Conservation (phyloP, 2,113 vertebrate genomes). For the Piaya cayana region DNA sequence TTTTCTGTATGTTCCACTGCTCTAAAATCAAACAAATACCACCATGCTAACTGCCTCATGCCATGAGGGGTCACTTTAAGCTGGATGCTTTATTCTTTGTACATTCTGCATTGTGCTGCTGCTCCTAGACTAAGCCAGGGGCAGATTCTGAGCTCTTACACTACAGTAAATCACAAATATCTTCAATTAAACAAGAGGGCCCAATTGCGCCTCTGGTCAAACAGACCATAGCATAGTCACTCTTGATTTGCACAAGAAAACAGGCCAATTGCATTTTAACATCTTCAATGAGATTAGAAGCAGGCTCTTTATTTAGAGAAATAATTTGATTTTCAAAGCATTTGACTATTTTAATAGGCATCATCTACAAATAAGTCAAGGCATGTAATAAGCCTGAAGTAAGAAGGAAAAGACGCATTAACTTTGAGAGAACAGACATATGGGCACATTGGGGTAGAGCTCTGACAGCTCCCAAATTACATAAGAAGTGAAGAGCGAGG, state of each 20-base stretch:
- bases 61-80: neutral
- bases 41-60: neutral
- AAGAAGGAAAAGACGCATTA: constrained; percentile 10
- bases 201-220: neutral
- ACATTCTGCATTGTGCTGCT: neutral
- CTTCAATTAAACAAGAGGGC: neutral
- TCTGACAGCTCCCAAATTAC: neutral
- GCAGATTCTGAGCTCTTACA: neutral
- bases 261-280: neutral
- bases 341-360: constrained; percentile 44
- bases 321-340: constrained; percentile 19
- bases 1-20: neutral
- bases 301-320: neutral
- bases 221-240: neutral
- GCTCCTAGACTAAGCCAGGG: neutral
- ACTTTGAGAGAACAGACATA: constrained; percentile 7
- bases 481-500: neutral
- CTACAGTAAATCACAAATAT: neutral
- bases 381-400: neutral
- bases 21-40: neutral
- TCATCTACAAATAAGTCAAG: constrained; percentile 17
- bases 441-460: neutral
- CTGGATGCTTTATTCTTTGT: neutral
- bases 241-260: neutral
- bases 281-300: neutral